These are phyloP conservation scores for Denticeps clupeoides DNA, from an alignment of 2,797 vertebrate species.

Conservation along the genomic window DNA sequence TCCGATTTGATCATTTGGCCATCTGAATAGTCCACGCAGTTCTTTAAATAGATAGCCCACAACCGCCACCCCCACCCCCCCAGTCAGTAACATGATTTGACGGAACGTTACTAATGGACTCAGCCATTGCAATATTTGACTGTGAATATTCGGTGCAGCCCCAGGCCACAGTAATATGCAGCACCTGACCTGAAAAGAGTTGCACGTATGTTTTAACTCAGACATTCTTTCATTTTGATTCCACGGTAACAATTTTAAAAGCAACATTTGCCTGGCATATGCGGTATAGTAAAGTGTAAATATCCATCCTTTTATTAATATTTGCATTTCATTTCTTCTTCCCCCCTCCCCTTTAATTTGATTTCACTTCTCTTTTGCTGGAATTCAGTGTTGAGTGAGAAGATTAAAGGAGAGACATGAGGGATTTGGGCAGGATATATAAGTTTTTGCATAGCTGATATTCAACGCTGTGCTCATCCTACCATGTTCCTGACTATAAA, in stretches of 20 bases:
- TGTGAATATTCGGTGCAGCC: too few relatives aligned
- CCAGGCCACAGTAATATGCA: neutral
- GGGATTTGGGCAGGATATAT: constrained; percentile 1
- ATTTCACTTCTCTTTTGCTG: neutral
- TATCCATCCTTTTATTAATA: constrained; percentile 17
- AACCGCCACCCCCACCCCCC: too few relatives aligned
- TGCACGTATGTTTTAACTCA: neutral
- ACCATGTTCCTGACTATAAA: too few relatives aligned
- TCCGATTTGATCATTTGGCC: too few relatives aligned
- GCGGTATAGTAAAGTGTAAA: neutral
- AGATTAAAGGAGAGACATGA: constrained; percentile 8
- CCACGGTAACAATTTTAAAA: neutral
- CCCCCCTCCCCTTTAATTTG: constrained; percentile 9
- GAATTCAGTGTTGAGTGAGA: constrained; percentile 12
- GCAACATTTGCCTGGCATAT: constrained; percentile 3
- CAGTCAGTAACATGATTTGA: too few relatives aligned
- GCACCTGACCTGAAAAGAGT: neutral
- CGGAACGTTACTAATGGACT: too few relatives aligned
- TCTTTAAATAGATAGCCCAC: too few relatives aligned
- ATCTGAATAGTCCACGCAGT: too few relatives aligned
- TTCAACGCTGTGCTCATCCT: too few relatives aligned
- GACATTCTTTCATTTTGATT: constrained; percentile 7
- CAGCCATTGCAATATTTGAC: too few relatives aligned
- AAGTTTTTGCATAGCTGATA: too few relatives aligned
- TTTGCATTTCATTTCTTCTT: constrained; percentile 21